Conservation (phyloP, 2,888 invertebrate genomes). For the Zygogramma bicolorata region DNA sequence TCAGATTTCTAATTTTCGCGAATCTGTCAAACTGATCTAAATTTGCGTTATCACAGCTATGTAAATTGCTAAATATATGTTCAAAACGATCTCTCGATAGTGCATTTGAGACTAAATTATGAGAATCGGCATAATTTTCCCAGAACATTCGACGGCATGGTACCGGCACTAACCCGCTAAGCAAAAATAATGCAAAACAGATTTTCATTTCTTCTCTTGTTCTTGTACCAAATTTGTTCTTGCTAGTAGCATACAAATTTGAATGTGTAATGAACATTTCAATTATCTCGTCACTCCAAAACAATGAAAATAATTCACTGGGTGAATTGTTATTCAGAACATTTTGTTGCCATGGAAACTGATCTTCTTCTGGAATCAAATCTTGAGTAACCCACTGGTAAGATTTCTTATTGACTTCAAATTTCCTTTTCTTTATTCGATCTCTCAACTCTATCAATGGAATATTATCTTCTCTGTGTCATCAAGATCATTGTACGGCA, state of each 20-base stretch:
- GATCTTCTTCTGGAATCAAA: neutral
- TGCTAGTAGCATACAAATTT: conserved; percentile 3
- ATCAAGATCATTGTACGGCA: neutral
- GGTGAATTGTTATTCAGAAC: neutral
- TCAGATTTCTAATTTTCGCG: conserved; percentile 53
- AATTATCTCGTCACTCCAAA: neutral
- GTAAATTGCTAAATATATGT: conserved; percentile 53
- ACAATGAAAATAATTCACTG: neutral
- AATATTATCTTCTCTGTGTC: neutral
- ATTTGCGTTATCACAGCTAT: conserved; percentile 52
- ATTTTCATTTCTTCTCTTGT: neutral
- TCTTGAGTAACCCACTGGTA: neutral
- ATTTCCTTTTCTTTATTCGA: neutral
- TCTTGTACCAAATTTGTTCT: neutral
- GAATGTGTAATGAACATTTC: neutral
- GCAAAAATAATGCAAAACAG: conserved; percentile 50
- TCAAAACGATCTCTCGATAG: conserved; percentile 55
- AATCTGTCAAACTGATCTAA: conserved; percentile 51
- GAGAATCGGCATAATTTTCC: conserved; percentile 49
- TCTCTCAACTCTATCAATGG: neutral
- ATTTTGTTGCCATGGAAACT: neutral
- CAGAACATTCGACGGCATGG: conserved; percentile 51
- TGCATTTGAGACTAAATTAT: conserved; percentile 49
- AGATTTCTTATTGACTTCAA: neutral
- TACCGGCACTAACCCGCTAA: conserved; percentile 51